These are phyloP conservation scores for Xiphophorus couchianus DNA, from an alignment of 2,113 vertebrate genomes.

Conservation along the genomic window DNA sequence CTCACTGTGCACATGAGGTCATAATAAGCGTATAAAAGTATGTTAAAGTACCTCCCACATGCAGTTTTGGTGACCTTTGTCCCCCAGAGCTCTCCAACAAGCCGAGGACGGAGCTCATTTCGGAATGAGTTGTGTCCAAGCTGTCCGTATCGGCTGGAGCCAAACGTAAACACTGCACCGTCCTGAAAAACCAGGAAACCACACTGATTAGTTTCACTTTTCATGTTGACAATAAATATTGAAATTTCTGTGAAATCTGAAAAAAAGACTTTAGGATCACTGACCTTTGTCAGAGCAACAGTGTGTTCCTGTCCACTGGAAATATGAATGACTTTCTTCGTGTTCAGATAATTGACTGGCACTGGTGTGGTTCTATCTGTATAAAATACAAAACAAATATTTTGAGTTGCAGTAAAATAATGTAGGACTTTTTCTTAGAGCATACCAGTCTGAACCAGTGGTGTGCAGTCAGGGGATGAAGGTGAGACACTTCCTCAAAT, in stretches of 20 bases:
- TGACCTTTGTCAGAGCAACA: conserved; percentile 89
- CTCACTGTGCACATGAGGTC: not conserved
- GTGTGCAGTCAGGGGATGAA: no score
- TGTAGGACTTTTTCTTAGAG: not conserved
- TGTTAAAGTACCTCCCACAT: conserved; percentile 85
- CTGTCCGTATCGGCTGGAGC: conserved; percentile 89
- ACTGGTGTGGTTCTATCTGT: conserved; percentile 87
- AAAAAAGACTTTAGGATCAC: not conserved
- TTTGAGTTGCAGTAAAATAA: not conserved
- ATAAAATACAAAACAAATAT: conserved; percentile 10
- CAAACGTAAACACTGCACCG: conserved; percentile 92
- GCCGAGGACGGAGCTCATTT: conserved; percentile 88
- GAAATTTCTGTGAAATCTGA: not conserved
- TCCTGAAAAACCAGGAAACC: conserved; percentile 67
- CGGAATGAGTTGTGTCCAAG: conserved; percentile 90
- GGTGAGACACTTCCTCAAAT: no score
- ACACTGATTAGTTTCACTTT: not conserved
- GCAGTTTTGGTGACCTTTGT: conserved; percentile 84
- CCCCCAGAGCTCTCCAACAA: conserved; percentile 88
- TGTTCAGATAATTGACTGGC: conserved; percentile 82
- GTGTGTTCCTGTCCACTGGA: conserved; percentile 93
- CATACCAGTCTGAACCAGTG: not conserved
- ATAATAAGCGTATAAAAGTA: not conserved
- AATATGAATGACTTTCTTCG: conserved; percentile 88
- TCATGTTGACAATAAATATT: not conserved